Base-by-base conservation (phyloP, 1,140 invertebrate genomes). In the Anastatus disparis region DNA sequence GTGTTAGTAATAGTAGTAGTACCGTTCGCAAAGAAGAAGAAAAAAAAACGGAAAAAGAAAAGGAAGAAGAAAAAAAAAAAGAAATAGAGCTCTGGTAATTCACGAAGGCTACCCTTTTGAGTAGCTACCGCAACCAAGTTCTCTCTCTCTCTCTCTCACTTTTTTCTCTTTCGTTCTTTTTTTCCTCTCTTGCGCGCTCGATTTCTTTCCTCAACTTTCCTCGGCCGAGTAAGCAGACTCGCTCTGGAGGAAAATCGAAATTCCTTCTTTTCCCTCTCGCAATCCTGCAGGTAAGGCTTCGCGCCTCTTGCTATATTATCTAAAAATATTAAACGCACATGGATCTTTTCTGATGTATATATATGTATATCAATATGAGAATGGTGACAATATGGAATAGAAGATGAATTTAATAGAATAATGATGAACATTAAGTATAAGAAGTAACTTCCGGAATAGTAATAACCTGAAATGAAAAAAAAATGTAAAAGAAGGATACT, bases 181-280 rank as follows among this genome's bases (percentile, higher is more conserved):
- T 29, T 13, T 24, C 44, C n/a, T n/a, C 6, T 29, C 44, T 59
- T 15, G 15, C 31, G 10, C 29, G 46, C 17, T 63, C 44, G 27
- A 63, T 63, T 38, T 58, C 29, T 56, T 56, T 12, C 0, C 35
- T 62, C 17, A n/a, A 20, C 53, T 38, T 35, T 17, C 2, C 27
- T 20, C 27, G 27, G 13, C 15, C 53, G 6, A 31, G 17, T 17
- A 27, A 29, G 8, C 26, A n/a, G 58, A 48, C 40, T 9, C 55
- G n/a, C 24, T 46, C 58, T 50, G 42, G 29, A n/a, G n/a, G 44
- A 64, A 64, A 64, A 64, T 38, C 61, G 61, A 64, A 64, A 46
- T 29, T 7, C 31, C 13, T 46, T 46, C 24, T 42, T 53, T 29
- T 35, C 4, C 2, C 61, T 20, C 15, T n/a, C 31, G 3, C n/a